phyloP scores from a whole-genome alignment of 1,140 invertebrate genomes.

The Acromyrmex echinatior region DNA sequence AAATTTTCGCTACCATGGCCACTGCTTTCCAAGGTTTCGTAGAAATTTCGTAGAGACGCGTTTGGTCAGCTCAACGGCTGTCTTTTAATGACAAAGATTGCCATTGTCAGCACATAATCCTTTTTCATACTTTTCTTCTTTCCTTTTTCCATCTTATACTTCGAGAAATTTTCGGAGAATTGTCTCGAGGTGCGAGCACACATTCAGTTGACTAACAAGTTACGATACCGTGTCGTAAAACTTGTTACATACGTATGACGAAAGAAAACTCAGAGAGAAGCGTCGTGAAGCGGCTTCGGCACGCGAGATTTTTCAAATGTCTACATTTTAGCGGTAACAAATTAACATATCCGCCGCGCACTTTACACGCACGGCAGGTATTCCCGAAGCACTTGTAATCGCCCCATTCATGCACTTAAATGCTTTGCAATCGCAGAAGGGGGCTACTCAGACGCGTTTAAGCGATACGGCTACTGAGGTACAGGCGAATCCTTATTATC shows the following conservation, averaged over 20 bases:
- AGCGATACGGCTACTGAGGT: slow-evolving; percentile 50
- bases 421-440: slow-evolving; percentile 56
- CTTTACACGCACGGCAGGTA: slow-evolving; percentile 38
- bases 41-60: slow-evolving; percentile 20
- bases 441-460: slow-evolving; percentile 50
- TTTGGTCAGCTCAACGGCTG: background rate
- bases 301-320: slow-evolving; percentile 42
- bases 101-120: background rate
- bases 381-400: slow-evolving; percentile 57
- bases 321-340: slow-evolving; percentile 49
- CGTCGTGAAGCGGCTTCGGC: background rate
- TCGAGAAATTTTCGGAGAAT: slow-evolving; percentile 4
- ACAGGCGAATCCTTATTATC: slow-evolving; percentile 55
- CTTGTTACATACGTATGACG: slow-evolving; percentile 13
- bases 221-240: slow-evolving; percentile 32
- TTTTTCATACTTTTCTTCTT: background rate
- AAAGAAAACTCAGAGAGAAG: slow-evolving; percentile 24
- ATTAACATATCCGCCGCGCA: slow-evolving; percentile 44
- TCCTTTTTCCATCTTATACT: background rate
- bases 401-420: slow-evolving; percentile 55
- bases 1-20: slow-evolving; percentile 11
- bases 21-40: background rate
- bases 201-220: slow-evolving; percentile 25
- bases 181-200: slow-evolving; percentile 19
- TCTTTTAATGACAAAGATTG: background rate